These are phyloP conservation scores for Polietes domitor DNA, from an alignment of 2,888 invertebrate genomes.

Conservation along the genomic window DNA sequence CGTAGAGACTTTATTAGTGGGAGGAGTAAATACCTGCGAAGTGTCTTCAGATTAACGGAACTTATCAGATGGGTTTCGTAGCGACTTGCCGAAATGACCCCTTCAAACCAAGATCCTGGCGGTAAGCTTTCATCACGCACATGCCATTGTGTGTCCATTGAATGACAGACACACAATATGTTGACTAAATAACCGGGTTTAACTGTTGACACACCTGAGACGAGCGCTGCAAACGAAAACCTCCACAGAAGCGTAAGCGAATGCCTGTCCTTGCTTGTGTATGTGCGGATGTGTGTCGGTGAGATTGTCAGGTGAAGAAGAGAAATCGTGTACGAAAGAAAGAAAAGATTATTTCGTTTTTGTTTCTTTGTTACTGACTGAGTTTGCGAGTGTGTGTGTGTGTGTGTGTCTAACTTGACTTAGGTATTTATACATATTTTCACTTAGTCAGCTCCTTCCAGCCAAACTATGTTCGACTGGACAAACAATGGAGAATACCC, in stretches of 20 bases:
- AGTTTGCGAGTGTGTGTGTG: not conserved
- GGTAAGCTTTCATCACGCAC: slow-evolving; percentile 37
- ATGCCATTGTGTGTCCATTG: slow-evolving; percentile 22
- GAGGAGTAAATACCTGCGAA: not conserved
- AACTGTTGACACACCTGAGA: slow-evolving; percentile 58
- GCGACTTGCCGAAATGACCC: slow-evolving; percentile 17
- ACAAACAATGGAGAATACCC: slow-evolving; percentile 25
- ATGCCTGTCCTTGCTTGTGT: not conserved
- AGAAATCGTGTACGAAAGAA: slow-evolving; percentile 22
- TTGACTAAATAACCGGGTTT: slow-evolving; percentile 55
- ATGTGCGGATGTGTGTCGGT: not conserved
- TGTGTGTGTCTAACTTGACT: slow-evolving; percentile 1
- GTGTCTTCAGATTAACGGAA: not conserved
- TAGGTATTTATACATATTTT: not conserved
- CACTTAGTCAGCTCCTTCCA: slow-evolving; percentile 10
- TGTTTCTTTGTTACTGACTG: not conserved
- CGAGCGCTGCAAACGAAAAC: slow-evolving; percentile 3
- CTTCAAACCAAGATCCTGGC: not conserved
- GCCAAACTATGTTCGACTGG: not conserved
- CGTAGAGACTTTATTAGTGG: not conserved
- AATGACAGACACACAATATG: slow-evolving; percentile 48
- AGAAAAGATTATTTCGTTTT: slow-evolving; percentile 31
- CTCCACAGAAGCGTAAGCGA: not conserved
- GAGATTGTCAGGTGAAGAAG: slow-evolving; percentile 20
- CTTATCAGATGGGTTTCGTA: not conserved